These are phyloP conservation scores for Drosophila basisetae DNA, from an alignment of 2,888 invertebrate species.

Conservation along the genomic window DNA sequence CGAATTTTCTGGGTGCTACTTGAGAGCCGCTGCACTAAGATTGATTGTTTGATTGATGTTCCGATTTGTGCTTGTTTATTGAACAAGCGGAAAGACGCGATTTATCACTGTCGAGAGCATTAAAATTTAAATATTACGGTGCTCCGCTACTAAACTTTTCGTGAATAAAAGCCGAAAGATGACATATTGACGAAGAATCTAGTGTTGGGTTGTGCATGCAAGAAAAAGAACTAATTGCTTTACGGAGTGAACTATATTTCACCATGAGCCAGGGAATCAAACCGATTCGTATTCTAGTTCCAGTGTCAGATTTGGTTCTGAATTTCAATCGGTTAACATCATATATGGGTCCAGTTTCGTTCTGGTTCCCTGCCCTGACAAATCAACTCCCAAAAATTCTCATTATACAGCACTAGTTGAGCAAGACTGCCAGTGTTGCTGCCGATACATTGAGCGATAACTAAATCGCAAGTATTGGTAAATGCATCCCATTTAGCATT, in stretches of 20 bases:
- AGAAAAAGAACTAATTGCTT: slow-evolving; percentile 31
- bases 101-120: slow-evolving; percentile 44
- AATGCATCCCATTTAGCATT: slow-evolving; percentile 16
- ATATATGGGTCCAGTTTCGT: background rate
- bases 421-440: slow-evolving; percentile 3
- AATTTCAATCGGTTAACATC: background rate
- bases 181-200: slow-evolving; percentile 71
- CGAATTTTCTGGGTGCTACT: slow-evolving; percentile 44
- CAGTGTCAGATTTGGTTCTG: background rate
- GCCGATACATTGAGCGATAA: slow-evolving; percentile 3
- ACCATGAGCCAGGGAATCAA: background rate
- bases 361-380: no score
- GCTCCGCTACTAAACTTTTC: slow-evolving; percentile 66
- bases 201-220: slow-evolving; percentile 48
- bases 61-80: slow-evolving; percentile 25
- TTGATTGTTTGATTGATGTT: slow-evolving; percentile 17
- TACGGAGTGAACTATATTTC: slow-evolving; percentile 19
- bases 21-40: slow-evolving; percentile 31
- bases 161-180: slow-evolving; percentile 78
- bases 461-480: slow-evolving; percentile 20
- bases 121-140: slow-evolving; percentile 50
- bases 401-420: slow-evolving; percentile 26
- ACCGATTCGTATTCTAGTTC: background rate
- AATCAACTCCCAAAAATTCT: background rate
- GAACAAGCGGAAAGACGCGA: slow-evolving; percentile 25